Evolutionary conservation across 2,113 vertebrate genomes (phyloP).

Genomic region (Apus apus): DNA sequence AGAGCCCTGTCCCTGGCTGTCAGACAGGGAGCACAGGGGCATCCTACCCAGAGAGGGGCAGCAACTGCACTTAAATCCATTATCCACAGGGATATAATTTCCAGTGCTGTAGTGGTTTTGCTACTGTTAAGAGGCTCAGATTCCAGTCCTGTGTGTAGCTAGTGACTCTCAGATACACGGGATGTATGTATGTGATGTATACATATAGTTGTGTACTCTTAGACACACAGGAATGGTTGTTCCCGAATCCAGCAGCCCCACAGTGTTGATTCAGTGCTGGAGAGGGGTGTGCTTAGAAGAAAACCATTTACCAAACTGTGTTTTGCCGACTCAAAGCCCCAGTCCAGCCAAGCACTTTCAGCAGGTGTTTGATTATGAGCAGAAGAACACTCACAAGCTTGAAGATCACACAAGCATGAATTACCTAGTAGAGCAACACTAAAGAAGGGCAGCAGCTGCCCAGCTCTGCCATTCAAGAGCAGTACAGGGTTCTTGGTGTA

Average conservation of each 20-base stretch:
- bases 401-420: not conserved
- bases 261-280: not conserved
- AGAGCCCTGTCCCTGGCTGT: not conserved
- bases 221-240: not conserved
- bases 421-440: not conserved
- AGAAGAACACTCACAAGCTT: not conserved
- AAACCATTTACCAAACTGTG: not conserved
- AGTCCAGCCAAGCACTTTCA: not conserved
- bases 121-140: not conserved
- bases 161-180: not conserved
- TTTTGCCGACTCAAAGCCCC: not conserved
- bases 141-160: not conserved
- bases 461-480: not conserved
- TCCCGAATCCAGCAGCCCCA: rapidly evolving
- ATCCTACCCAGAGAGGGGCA: not conserved
- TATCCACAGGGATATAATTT: rapidly evolving
- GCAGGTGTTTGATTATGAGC: not conserved
- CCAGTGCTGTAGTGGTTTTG: not conserved
- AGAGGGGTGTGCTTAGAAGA: not conserved
- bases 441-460: not conserved
- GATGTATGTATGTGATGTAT: not conserved
- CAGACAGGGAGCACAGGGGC: not conserved
- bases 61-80: not conserved
- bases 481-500: not conserved
- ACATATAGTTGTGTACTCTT: no score